phyloP scores from a whole-genome alignment of 2,797 vertebrate genomes.

The Fratercula arctica region DNA sequence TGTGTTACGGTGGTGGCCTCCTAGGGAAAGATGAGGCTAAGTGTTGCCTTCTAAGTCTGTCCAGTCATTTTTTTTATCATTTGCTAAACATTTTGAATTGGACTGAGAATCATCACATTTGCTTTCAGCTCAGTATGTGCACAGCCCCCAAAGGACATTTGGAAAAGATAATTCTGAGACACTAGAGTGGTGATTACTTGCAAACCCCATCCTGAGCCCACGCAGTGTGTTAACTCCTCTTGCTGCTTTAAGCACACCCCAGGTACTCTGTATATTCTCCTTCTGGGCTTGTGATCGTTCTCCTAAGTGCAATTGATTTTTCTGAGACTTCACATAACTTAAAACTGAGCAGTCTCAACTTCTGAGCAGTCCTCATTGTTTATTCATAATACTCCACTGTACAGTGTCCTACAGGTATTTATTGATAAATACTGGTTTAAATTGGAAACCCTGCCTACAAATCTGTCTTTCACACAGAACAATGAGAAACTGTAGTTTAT shows the following conservation, averaged over 20 bases:
- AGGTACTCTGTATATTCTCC: slow-evolving; percentile 18
- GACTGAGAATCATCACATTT: slow-evolving; percentile 37
- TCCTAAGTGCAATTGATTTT: background rate
- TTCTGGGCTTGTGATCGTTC: background rate
- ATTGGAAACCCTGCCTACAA: slow-evolving; percentile 30
- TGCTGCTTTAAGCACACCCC: slow-evolving; percentile 15
- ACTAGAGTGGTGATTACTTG: slow-evolving; percentile 32
- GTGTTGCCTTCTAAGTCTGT: slow-evolving; percentile 32
- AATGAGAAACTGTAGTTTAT: background rate
- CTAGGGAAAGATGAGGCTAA: slow-evolving; percentile 8
- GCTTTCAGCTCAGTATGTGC: slow-evolving; percentile 46
- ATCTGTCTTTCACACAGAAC: background rate
- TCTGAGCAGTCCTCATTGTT: slow-evolving; percentile 31
- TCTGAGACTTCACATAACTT: slow-evolving; percentile 19
- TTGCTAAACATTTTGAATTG: slow-evolving; percentile 14
- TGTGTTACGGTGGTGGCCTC: background rate
- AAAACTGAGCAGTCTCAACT: slow-evolving; percentile 6
- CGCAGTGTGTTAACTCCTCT: background rate
- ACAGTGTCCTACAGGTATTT: slow-evolving; percentile 24
- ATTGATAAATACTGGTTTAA: slow-evolving; percentile 61
- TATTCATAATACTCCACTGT: slow-evolving; percentile 8
- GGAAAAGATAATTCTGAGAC: slow-evolving; percentile 41
- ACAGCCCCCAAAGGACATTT: slow-evolving; percentile 35
- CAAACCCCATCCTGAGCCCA: background rate
- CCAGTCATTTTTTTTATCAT: slow-evolving; percentile 24